Percentiles rank a stretch among this genome's conserved stretches.
phyloP scores from a whole-genome alignment of 2,797 vertebrate genomes.

The Chelidonichthys spinosus region DNA sequence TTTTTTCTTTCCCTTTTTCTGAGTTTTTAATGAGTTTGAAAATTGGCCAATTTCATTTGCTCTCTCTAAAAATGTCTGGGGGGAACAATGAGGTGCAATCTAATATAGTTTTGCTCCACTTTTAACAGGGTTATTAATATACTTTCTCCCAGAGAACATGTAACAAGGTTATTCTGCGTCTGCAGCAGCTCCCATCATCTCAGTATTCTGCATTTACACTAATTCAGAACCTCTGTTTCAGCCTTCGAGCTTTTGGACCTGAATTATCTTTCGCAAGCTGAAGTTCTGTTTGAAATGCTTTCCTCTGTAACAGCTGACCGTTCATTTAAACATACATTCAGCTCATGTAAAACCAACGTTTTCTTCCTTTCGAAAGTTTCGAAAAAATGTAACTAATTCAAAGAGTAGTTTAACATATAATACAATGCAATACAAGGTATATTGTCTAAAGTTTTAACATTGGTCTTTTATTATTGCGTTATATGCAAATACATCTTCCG shows the following conservation, averaged over 20 bases:
- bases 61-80: slow-evolving; percentile 61
- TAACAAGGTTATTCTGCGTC: slow-evolving; percentile 62
- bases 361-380: too few species aligned
- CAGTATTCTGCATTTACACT: slow-evolving; percentile 19
- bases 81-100: slow-evolving; percentile 17
- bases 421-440: too few species aligned
- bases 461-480: too few species aligned
- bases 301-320: too few species aligned
- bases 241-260: background rate
- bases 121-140: slow-evolving; percentile 63
- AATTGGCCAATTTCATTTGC: slow-evolving; percentile 75
- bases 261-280: background rate
- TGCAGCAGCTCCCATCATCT: slow-evolving; percentile 29
- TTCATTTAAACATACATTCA: too few species aligned
- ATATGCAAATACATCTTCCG: too few species aligned
- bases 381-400: too few species aligned
- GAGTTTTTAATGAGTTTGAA: slow-evolving; percentile 72
- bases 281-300: too few species aligned
- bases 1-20: slow-evolving; percentile 26
- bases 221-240: slow-evolving; percentile 8
- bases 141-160: slow-evolving; percentile 45
- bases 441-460: too few species aligned
- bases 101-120: slow-evolving; percentile 44
- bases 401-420: too few species aligned
- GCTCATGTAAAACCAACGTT: too few species aligned